Percentiles rank a stretch among this genome's conserved stretches.
Conservation (phyloP, 2,113 vertebrate species). For the Isurus oxyrinchus region DNA sequence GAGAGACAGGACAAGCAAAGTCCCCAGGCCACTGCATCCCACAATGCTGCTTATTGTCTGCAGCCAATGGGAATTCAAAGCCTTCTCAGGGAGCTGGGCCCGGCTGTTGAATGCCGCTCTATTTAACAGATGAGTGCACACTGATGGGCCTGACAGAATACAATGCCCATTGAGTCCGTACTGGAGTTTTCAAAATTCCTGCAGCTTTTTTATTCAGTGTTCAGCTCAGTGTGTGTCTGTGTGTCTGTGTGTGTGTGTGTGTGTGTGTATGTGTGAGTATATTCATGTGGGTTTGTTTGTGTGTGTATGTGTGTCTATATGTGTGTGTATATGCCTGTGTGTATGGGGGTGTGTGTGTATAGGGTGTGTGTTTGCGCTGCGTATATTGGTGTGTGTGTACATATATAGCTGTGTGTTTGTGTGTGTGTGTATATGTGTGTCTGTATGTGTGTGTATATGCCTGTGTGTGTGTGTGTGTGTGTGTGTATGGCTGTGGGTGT, state of each 20-base stretch:
- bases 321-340: not conserved
- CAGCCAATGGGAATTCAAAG: slow-evolving; percentile 27
- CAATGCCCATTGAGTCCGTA: slow-evolving; percentile 16
- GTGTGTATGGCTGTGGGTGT: no score
- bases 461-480: not conserved
- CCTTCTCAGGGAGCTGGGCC: not conserved
- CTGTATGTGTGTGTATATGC: not conserved
- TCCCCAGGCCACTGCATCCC: not conserved
- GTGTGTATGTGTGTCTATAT: not conserved
- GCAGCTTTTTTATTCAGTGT: slow-evolving; percentile 32
- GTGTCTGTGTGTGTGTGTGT: not conserved
- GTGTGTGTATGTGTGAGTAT: not conserved
- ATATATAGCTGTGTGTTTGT: not conserved
- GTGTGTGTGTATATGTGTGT: not conserved
- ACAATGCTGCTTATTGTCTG: slow-evolving; percentile 23
- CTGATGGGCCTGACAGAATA: not conserved
- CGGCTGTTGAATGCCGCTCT: slow-evolving; percentile 5
- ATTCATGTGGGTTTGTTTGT: not conserved
- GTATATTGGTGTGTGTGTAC: not conserved
- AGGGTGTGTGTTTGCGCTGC: not conserved
- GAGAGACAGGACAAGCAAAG: not conserved
- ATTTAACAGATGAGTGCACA: slow-evolving; percentile 34
- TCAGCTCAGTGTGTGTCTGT: not conserved
- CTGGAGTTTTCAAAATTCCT: slow-evolving; percentile 27
- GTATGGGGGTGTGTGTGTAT: not conserved